Conservation (phyloP, 2,797 vertebrate species). For the Babyrousa celebensis region DNA sequence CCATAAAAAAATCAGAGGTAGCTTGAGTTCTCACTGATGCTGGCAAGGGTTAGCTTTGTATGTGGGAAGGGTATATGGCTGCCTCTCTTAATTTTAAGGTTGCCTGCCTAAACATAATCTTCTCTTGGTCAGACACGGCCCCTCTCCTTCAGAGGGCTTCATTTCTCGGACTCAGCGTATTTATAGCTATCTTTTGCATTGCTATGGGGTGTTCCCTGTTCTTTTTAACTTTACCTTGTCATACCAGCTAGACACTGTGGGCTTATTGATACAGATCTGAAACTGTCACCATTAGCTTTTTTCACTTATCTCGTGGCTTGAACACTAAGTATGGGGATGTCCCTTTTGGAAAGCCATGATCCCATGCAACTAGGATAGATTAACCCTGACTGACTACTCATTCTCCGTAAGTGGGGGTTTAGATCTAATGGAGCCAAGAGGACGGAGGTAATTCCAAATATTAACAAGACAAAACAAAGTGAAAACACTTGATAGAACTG, state of each 20-base stretch:
- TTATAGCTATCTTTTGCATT: not conserved
- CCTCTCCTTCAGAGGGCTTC: not conserved
- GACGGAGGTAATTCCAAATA: not conserved
- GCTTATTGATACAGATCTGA: not conserved
- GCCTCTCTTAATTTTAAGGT: not conserved
- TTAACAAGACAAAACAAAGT: not conserved
- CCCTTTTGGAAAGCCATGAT: not conserved
- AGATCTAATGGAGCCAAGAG: not conserved
- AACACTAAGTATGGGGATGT: not conserved
- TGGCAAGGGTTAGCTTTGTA: too few species aligned
- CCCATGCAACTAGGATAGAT: not conserved
- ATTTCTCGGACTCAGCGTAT: not conserved
- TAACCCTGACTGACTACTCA: not conserved
- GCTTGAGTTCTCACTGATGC: not conserved
- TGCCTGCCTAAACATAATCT: too few species aligned
- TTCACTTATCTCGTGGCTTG: not conserved
- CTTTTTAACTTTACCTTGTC: not conserved
- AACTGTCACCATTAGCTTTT: not conserved
- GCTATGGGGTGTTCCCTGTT: too few species aligned
- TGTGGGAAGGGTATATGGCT: rapidly evolving
- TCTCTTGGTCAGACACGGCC: not conserved
- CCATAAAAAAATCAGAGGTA: not conserved
- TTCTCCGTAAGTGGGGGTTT: slow-evolving; percentile 44
- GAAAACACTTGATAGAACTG: not conserved
- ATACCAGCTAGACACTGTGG: too few species aligned